Percentiles rank a stretch among this genome's conserved stretches.
Evolutionary conservation across 1,140 invertebrate genomes (phyloP).

Genomic region (Pararge aegeria): DNA sequence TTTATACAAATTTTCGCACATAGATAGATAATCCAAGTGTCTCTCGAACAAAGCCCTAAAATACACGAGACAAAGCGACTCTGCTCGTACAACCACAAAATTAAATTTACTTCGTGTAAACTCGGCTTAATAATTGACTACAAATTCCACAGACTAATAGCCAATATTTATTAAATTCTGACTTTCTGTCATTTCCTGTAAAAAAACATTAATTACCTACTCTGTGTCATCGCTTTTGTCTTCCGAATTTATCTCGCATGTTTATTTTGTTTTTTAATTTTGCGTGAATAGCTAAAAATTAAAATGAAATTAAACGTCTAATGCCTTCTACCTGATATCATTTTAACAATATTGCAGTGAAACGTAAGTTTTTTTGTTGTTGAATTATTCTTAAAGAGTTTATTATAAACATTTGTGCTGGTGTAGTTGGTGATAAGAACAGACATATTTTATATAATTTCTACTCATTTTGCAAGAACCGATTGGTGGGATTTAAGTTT

Average conservation of each 20-base stretch:
- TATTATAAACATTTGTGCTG: not conserved
- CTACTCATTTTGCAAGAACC: not conserved
- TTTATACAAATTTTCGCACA: too few species aligned
- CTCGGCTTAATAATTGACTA: too few species aligned
- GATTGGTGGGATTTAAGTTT: constrained; percentile 4
- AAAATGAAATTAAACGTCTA: constrained; percentile 22
- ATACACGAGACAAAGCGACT: too few species aligned
- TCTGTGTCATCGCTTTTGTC: constrained; percentile 31
- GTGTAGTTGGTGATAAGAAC: not conserved
- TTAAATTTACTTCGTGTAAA: too few species aligned
- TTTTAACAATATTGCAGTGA: constrained; percentile 23
- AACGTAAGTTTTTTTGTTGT: constrained; percentile 20
- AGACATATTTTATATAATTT: not conserved
- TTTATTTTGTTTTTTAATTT: constrained; percentile 32
- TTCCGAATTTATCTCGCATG: constrained; percentile 20
- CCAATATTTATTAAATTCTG: not conserved
- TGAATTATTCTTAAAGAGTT: not conserved
- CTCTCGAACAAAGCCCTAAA: too few species aligned
- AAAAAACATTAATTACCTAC: not conserved
- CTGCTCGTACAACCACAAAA: too few species aligned
- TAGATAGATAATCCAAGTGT: too few species aligned
- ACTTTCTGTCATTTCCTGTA: constrained; percentile 6
- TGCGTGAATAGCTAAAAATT: constrained; percentile 27
- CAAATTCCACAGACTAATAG: too few species aligned
- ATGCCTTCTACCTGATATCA: constrained; percentile 14